Evolutionary conservation across 2,113 vertebrate genomes (phyloP).

Genomic region (Formicarius rufipectus): DNA sequence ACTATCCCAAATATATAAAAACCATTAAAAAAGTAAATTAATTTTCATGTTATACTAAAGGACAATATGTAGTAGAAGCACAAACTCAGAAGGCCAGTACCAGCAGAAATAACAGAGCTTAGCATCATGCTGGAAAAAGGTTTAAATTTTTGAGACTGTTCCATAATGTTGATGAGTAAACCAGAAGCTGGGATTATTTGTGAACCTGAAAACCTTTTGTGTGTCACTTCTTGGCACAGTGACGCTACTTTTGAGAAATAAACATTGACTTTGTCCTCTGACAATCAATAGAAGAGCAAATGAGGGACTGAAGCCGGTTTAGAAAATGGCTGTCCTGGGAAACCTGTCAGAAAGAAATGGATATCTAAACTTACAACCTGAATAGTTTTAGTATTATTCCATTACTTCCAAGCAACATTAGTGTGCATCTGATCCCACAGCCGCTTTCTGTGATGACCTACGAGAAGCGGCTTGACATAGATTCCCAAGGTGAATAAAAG

Average conservation of each 20-base stretch:
- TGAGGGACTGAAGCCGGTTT: not conserved
- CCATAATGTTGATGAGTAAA: not conserved
- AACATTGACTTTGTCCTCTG: not conserved
- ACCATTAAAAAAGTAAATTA: not conserved
- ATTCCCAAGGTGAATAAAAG: not conserved
- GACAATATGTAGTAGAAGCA: not conserved
- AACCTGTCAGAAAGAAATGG: not conserved
- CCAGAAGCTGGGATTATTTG: not conserved
- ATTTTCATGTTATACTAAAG: not conserved
- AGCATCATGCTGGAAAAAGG: not conserved
- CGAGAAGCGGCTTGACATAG: not conserved
- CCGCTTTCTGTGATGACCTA: not conserved
- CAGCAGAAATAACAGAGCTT: not conserved
- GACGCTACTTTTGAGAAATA: not conserved
- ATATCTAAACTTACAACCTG: not conserved
- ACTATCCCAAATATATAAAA: not conserved
- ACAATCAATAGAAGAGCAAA: not conserved
- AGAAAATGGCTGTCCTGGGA: not conserved
- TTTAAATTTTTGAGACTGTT: not conserved
- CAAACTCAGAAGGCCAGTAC: not conserved
- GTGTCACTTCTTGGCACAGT: not conserved
- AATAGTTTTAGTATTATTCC: not conserved
- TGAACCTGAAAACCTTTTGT: not conserved
- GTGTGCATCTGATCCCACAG: not conserved
- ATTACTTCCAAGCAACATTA: not conserved